Evolutionary conservation across 2,113 vertebrate genomes (phyloP).

Genomic region (Cromileptes altivelis): DNA sequence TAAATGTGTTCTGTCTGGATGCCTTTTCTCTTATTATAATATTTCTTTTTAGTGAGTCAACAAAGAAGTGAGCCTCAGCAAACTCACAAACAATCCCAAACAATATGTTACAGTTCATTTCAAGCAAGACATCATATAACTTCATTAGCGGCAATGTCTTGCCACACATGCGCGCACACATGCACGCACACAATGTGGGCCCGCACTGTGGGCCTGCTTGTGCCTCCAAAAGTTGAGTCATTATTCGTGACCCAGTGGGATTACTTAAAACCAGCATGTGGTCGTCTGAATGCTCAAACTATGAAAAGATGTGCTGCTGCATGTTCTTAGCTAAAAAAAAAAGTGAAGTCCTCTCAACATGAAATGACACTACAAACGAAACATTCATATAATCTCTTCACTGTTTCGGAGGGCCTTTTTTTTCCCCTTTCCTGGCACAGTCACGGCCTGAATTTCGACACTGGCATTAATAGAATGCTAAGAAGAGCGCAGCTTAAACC

Average conservation of each 20-base stretch:
- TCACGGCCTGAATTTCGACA: constrained; percentile 20
- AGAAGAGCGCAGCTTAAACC: constrained; percentile 27
- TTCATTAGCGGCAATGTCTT: constrained; percentile 17
- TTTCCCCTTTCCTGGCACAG: constrained; percentile 1
- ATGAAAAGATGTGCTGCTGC: constrained; percentile 41
- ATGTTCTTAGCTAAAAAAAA: constrained; percentile 20
- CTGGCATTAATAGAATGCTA: constrained; percentile 24
- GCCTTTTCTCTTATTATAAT: background rate
- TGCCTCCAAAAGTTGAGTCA: constrained; percentile 56
- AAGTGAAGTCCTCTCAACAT: constrained; percentile 42
- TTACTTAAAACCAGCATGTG: constrained; percentile 71
- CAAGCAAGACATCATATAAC: constrained; percentile 15
- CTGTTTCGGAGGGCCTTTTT: constrained; percentile 31
- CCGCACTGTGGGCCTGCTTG: background rate
- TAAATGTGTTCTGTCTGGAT: background rate
- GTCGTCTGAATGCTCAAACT: constrained; percentile 45
- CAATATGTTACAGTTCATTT: constrained; percentile 10
- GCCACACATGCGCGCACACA: background rate
- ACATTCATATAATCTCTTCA: constrained; percentile 45
- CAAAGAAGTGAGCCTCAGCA: background rate
- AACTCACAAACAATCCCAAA: background rate
- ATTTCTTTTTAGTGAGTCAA: background rate
- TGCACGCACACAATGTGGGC: background rate
- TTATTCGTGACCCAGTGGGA: constrained; percentile 65
- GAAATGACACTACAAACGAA: constrained; percentile 65